Evolutionary conservation across 1,140 invertebrate genomes (phyloP).

Genomic region (Brachionus rubens): DNA sequence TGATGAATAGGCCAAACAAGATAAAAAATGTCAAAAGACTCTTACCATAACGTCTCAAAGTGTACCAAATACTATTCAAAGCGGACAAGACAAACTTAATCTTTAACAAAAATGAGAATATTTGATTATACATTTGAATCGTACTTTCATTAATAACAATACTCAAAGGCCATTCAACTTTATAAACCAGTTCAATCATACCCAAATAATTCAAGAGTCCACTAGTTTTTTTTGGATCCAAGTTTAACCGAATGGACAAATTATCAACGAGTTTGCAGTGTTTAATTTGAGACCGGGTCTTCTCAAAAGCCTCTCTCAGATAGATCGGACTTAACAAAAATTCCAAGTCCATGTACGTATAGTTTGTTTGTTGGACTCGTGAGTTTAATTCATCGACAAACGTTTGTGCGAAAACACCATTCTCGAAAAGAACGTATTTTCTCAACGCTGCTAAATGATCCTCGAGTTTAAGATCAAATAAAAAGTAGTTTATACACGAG

Average conservation of each 20-base stretch:
- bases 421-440: slow-evolving; percentile 36
- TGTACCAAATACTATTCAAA: slow-evolving; percentile 37
- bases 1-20: too few relatives aligned
- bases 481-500: slow-evolving; percentile 10
- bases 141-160: slow-evolving; percentile 10
- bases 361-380: background rate
- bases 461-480: slow-evolving; percentile 34
- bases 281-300: background rate
- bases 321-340: slow-evolving; percentile 30
- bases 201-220: slow-evolving; percentile 9
- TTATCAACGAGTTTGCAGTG: slow-evolving; percentile 13
- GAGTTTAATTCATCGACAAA: slow-evolving; percentile 21
- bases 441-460: slow-evolving; percentile 40
- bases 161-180: slow-evolving; percentile 27
- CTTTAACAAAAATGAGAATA: slow-evolving; percentile 36
- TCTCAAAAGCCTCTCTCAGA: slow-evolving; percentile 22
- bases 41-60: slow-evolving; percentile 30
- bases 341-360: slow-evolving; percentile 2
- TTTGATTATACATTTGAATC: slow-evolving; percentile 13
- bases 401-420: slow-evolving; percentile 45
- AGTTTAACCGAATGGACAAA: background rate
- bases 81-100: slow-evolving; percentile 29
- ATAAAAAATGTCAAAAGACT: background rate
- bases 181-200: slow-evolving; percentile 37
- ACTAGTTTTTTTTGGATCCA: background rate